Evolutionary conservation across 2,797 vertebrate species (phyloP).

Genomic region (Zenarchopterus dispar): DNA sequence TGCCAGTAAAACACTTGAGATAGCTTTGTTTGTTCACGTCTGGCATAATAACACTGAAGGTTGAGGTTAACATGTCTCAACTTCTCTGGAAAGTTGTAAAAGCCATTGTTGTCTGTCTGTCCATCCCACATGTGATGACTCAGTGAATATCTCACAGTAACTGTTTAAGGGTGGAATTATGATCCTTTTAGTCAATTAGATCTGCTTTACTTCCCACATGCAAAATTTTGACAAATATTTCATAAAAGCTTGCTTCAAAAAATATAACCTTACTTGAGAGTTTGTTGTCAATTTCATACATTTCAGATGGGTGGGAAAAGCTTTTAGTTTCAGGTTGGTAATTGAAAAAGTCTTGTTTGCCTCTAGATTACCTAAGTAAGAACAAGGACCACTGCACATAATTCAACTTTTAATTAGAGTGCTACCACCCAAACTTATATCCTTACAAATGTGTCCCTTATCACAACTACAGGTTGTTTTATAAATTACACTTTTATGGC

Average conservation of each 20-base stretch:
- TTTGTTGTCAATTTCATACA: conserved; percentile 16
- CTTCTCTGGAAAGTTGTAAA: conserved; percentile 20
- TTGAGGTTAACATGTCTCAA: conserved; percentile 15
- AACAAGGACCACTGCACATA: neutral
- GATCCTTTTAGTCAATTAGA: conserved; percentile 53
- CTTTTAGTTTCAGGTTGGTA: conserved; percentile 12
- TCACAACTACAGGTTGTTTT: too few species aligned
- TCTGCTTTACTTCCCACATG: conserved; percentile 41
- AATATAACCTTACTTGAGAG: too few species aligned
- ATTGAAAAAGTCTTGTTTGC: neutral
- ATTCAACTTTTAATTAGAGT: too few species aligned
- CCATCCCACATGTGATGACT: conserved; percentile 56
- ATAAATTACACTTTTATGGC: too few species aligned
- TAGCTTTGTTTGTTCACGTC: conserved; percentile 7
- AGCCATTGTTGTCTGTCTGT: conserved; percentile 30
- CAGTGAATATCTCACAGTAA: conserved; percentile 44
- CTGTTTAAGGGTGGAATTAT: conserved; percentile 41
- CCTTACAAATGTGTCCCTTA: too few species aligned
- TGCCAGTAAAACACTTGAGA: neutral
- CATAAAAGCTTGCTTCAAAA: conserved; percentile 5
- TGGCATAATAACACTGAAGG: conserved; percentile 27
- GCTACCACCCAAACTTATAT: too few species aligned
- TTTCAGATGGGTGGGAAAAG: conserved; percentile 21
- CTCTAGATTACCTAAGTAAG: conserved; percentile 33
- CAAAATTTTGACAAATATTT: conserved; percentile 15